These are phyloP conservation scores for Alcis repandata DNA, from an alignment of 2,888 invertebrate species.

Conservation along the genomic window DNA sequence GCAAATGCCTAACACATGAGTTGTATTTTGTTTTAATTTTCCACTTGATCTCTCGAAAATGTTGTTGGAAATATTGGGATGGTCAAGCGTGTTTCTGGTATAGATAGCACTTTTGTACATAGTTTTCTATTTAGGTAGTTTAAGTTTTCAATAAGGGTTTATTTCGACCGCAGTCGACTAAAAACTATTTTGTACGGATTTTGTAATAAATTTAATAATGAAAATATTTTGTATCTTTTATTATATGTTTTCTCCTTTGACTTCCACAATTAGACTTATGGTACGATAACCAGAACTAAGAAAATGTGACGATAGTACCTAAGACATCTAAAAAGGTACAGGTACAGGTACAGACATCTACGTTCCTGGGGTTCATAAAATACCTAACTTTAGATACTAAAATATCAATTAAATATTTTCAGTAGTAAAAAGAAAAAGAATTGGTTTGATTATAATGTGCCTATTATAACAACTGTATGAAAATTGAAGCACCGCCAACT, in stretches of 20 bases:
- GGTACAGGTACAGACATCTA: too few species aligned
- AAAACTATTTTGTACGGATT: conserved; percentile 70
- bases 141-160: conserved; percentile 68
- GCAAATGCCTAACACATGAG: conserved; percentile 7
- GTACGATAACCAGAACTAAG: too few species aligned
- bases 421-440: too few species aligned
- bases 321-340: too few species aligned
- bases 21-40: conserved; percentile 38
- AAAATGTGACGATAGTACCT: not conserved
- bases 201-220: conserved; percentile 75
- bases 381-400: too few species aligned
- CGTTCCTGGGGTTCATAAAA: too few species aligned
- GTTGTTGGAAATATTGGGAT: conserved; percentile 44
- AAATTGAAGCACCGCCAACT: too few species aligned
- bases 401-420: too few species aligned
- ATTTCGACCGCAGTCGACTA: conserved; percentile 84
- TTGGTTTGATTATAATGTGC: too few species aligned
- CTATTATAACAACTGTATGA: too few species aligned
- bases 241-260: not conserved
- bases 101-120: conserved; percentile 74
- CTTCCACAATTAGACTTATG: not conserved
- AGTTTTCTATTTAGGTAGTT: conserved; percentile 66
- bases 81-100: conserved; percentile 64
- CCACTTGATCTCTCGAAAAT: conserved; percentile 67
- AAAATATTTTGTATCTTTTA: conserved; percentile 35